Base-by-base conservation (phyloP, 1,140 invertebrate genomes). In the Xylocopa sonorina region DNA sequence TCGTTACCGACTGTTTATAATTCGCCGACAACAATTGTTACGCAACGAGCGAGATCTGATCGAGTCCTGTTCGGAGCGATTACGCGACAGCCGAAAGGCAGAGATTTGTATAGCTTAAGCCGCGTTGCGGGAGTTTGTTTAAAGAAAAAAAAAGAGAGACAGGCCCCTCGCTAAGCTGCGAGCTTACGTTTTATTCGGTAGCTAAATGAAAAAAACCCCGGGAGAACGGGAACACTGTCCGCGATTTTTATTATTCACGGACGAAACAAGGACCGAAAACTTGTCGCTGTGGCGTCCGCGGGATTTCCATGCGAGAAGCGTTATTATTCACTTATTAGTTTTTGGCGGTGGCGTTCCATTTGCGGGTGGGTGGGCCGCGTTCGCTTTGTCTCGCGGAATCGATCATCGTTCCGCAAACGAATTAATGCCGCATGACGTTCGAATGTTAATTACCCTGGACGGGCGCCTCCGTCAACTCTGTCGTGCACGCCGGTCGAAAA, bases 121-220 rank as follows among this genome's bases (percentile, higher is more conserved):
- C 2, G 14, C n/a, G 16, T 6, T 60, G 16, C 53, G 18, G 48
- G 7, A 34, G 53, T 50, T 62, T 73, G 21, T 73, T 46, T 62
- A 27, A 66, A 66, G 55, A 46, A 34, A 63, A 67, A 57, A 34
- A 63, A 18, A n/a, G n/a, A n/a, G n/a, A n/a, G n/a, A n/a, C n/a
- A n/a, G n/a, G n/a, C n/a, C 55, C 27, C 7, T 12, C 21, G 5
- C 9, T 21, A 38, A 46, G 38, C 34, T 24, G 21, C 12, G 18
- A 34, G 21, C n/a, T 34, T 50, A 16, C 10, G 55, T 46, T 55
- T 41, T n/a, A 32, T 55, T 12, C 50, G 4, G 27, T 18, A 27
- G 43, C 16, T 57, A 67, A 32, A 21, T 16, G 51, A n/a, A 32
- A 53, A 74, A 53, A 18, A 21, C 1, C 18, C n/a, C n/a, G n/a